Evolutionary conservation across 2,113 vertebrate species (phyloP).

Genomic region (Heterochromis multidens): DNA sequence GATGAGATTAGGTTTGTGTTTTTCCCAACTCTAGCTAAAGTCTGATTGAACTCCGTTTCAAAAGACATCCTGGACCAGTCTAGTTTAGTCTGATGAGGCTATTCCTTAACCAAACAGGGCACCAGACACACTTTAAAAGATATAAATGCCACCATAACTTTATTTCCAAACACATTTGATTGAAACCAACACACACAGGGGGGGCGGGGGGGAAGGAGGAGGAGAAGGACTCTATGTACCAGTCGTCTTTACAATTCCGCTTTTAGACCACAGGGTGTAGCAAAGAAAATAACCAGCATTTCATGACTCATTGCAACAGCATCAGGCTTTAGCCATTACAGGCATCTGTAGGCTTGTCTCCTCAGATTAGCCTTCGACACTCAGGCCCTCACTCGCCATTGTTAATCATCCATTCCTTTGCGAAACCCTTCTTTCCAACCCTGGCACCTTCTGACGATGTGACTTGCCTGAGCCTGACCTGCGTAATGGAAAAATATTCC

Average conservation of each 20-base stretch:
- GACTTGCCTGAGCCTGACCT: constrained; percentile 14
- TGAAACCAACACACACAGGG: not conserved
- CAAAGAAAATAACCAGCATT: not conserved
- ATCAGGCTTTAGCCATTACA: not conserved
- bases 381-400: not conserved
- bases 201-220: not conserved
- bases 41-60: not conserved
- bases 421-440: not conserved
- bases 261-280: constrained; percentile 6
- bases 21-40: not conserved
- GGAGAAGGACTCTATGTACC: not conserved
- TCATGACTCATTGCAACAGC: constrained; percentile 30
- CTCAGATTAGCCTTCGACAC: not conserved
- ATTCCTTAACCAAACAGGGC: not conserved
- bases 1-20: not conserved
- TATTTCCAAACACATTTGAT: not conserved
- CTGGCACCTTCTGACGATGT: not conserved
- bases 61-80: not conserved
- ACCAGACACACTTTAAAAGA: not conserved
- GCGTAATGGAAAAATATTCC: not conserved
- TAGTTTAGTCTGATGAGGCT: not conserved
- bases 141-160: not conserved
- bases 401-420: constrained; percentile 30
- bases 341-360: constrained; percentile 7
- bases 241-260: not conserved